phyloP scores from a whole-genome alignment of 2,113 vertebrate species.

The Hippocampus comes region DNA sequence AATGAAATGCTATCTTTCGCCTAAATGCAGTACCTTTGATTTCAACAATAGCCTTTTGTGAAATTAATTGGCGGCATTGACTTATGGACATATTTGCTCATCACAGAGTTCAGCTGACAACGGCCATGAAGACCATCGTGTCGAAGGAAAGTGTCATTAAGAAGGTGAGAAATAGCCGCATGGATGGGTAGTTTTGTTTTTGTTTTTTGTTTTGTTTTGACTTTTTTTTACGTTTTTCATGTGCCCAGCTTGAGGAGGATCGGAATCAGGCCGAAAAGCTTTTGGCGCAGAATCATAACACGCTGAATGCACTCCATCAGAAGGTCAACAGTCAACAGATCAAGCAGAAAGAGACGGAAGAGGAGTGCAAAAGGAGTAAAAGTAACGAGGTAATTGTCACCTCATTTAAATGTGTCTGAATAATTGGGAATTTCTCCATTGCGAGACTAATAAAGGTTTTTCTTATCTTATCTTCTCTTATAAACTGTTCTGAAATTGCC shows the following conservation, averaged over 20 bases:
- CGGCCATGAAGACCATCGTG: conserved; percentile 74
- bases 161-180: conserved; percentile 74
- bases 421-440: background rate
- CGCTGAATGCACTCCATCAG: conserved; percentile 79
- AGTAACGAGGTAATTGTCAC: conserved; percentile 74
- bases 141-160: conserved; percentile 77
- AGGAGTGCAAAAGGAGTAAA: conserved; percentile 72
- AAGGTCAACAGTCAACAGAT: conserved; percentile 80
- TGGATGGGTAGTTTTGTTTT: background rate
- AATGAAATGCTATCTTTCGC: background rate
- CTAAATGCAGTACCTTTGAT: background rate
- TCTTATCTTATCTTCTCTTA: too few relatives aligned
- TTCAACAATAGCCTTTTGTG: background rate
- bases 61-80: background rate
- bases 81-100: background rate
- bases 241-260: conserved; percentile 81
- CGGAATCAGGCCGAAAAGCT: conserved; percentile 77
- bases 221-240: background rate
- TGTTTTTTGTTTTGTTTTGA: background rate
- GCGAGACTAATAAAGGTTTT: too few relatives aligned
- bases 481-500: too few relatives aligned
- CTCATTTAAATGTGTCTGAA: background rate
- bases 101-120: conserved; percentile 82
- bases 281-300: conserved; percentile 79
- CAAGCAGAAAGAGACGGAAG: conserved; percentile 82